These are phyloP conservation scores for Bombus sibiricus DNA, from an alignment of 1,140 invertebrate species.

Conservation along the genomic window DNA sequence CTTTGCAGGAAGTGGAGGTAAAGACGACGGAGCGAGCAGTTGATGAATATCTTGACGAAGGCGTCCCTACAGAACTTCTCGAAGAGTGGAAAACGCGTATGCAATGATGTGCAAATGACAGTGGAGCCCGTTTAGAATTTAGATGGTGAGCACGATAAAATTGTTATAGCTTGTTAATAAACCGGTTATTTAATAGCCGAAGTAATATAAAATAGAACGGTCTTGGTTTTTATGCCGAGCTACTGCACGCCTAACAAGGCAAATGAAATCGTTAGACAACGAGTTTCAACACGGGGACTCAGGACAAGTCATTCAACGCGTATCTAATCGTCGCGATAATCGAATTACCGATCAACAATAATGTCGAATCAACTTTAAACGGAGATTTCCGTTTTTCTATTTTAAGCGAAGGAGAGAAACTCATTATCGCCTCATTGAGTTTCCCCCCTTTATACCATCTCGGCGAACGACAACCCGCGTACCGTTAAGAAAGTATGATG, in stretches of 20 bases:
- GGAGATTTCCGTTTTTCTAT: not conserved
- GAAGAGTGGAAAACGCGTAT: too few relatives aligned
- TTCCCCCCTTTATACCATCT: too few relatives aligned
- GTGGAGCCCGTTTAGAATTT: not conserved
- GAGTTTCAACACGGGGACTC: not conserved
- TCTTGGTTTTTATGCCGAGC: not conserved
- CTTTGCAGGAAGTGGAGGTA: too few relatives aligned
- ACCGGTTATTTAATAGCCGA: not conserved
- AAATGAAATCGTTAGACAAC: not conserved
- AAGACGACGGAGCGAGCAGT: too few relatives aligned
- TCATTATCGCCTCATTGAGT: too few relatives aligned
- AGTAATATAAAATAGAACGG: not conserved
- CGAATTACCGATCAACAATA: not conserved
- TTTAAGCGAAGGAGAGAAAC: too few relatives aligned
- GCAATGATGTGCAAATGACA: too few relatives aligned
- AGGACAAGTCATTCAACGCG: not conserved
- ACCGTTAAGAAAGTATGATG: too few relatives aligned
- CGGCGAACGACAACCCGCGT: too few relatives aligned
- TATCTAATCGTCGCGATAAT: not conserved
- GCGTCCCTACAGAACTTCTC: too few relatives aligned
- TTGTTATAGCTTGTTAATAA: conserved; percentile 1
- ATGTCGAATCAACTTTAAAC: not conserved
- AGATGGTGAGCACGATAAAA: not conserved
- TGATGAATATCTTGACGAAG: too few relatives aligned
- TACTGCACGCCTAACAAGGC: not conserved